Base-by-base conservation (phyloP, 2,113 vertebrate species). In the Gnathochromis pfefferi region DNA sequence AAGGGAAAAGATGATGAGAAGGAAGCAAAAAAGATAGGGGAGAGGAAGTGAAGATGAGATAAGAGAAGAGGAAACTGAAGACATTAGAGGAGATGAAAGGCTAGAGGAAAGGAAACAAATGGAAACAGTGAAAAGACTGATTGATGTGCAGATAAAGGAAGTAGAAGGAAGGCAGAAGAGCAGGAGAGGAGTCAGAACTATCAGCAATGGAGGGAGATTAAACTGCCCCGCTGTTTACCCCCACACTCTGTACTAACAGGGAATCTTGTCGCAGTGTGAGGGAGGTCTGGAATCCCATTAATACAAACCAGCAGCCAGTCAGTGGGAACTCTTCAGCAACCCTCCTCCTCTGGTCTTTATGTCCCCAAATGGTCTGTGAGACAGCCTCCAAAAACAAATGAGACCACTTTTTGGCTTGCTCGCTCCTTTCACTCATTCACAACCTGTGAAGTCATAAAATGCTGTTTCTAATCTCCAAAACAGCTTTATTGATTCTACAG, bases 201-300 rank as follows among this genome's bases (percentile, higher is more conserved):
- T 82, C 63, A 78, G 81, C 81, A 82, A 58, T n/a, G 9, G 51
- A 85, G 60, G 33, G 51, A 83, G 35, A 63, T 63, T 12, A 87
- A 91, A 87, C 31, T 1, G 1, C 40, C 68, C 23, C 3, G 19
- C 47, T 65, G 58, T 81, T 84, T 88, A 78, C 55, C 28, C 1
- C 81, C 65, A 21, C 2, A 19, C 63, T 19, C 33, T 5, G 19
- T 5, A n/a, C 53, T 21, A 68, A 53, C 54, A 82, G 21, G 17
- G 65, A 78, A 13, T 9, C 19, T 45, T 58, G 35, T 26, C 4
- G 3, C 70, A 49, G 82, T 5, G 79, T 55, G 79, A 88, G 63
- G 89, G 80, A 85, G 82, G 63, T 89, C 73, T 86, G 84, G 80
- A 81, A 78, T 90, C 87, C 58, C 88, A 84, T 86, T 79, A 89